These are phyloP conservation scores for Cephalopterus ornatus DNA, from an alignment of 2,113 vertebrate genomes.

Conservation along the genomic window DNA sequence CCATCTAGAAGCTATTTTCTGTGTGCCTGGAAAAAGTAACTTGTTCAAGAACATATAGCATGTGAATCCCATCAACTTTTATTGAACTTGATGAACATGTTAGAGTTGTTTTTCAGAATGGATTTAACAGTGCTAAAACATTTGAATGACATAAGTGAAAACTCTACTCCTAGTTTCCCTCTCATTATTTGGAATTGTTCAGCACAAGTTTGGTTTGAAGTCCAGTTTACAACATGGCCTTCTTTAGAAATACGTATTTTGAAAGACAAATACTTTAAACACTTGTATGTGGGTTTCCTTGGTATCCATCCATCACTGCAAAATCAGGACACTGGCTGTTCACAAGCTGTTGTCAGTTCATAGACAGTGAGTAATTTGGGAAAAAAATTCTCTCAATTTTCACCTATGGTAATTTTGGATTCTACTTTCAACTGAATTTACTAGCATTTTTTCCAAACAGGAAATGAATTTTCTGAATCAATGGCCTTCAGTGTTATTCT, in stretches of 20 bases:
- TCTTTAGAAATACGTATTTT: neutral
- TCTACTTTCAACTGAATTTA: neutral
- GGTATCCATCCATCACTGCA: neutral
- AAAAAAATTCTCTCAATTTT: neutral
- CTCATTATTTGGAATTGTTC: neutral
- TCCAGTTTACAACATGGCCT: neutral
- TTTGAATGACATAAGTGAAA: neutral
- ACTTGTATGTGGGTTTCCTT: neutral
- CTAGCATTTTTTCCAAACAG: neutral
- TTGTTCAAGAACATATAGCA: neutral
- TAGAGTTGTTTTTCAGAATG: neutral
- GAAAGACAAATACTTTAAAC: neutral
- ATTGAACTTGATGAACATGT: neutral
- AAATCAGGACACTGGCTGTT: neutral
- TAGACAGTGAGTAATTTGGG: neutral
- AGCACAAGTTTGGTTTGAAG: neutral
- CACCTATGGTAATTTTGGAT: neutral
- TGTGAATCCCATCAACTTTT: neutral
- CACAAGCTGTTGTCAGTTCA: neutral
- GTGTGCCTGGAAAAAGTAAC: neutral
- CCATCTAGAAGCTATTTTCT: neutral
- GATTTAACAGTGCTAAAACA: neutral
- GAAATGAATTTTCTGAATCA: neutral
- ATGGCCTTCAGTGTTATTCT: neutral
- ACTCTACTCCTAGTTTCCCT: neutral